phyloP scores from a whole-genome alignment of 2,888 invertebrate genomes.

The Stictocephala bisonia region DNA sequence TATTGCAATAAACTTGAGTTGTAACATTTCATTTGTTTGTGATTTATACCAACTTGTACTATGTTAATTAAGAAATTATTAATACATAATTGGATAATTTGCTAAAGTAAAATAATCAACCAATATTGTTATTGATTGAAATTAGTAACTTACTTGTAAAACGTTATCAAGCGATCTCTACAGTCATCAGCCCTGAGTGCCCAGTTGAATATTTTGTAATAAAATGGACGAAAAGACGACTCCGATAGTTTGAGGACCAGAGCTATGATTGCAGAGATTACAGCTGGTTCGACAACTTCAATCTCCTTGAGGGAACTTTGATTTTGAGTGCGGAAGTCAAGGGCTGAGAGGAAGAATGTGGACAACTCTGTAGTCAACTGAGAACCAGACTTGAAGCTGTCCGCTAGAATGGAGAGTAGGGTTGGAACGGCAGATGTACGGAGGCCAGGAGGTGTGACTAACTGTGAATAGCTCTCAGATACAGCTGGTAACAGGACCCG shows the following conservation, averaged over 20 bases:
- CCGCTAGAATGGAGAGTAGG: conserved; percentile 80
- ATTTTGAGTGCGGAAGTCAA: conserved; percentile 73
- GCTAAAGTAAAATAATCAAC: too few relatives aligned
- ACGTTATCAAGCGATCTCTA: conserved; percentile 80
- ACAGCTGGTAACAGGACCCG: conserved; percentile 83
- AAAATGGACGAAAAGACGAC: conserved; percentile 87
- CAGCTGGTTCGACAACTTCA: conserved; percentile 75
- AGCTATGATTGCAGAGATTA: conserved; percentile 81
- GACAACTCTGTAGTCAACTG: conserved; percentile 66
- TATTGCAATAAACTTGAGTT: too few relatives aligned
- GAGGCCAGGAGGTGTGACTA: conserved; percentile 72
- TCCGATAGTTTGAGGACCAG: conserved; percentile 91
- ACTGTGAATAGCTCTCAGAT: conserved; percentile 71
- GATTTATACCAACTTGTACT: too few relatives aligned
- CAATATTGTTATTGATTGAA: background rate
- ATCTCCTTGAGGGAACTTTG: conserved; percentile 64
- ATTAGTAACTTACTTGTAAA: conserved; percentile 72
- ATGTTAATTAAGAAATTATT: too few relatives aligned
- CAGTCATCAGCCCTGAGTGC: conserved; percentile 73
- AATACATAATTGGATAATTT: too few relatives aligned
- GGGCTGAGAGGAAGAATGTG: conserved; percentile 77
- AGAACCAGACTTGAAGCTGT: conserved; percentile 70
- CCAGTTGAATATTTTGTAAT: conserved; percentile 90
- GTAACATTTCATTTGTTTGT: too few relatives aligned
- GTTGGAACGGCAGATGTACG: conserved; percentile 73